These are phyloP conservation scores for Lithophane socia DNA, from an alignment of 2,888 invertebrate genomes.

Conservation along the genomic window DNA sequence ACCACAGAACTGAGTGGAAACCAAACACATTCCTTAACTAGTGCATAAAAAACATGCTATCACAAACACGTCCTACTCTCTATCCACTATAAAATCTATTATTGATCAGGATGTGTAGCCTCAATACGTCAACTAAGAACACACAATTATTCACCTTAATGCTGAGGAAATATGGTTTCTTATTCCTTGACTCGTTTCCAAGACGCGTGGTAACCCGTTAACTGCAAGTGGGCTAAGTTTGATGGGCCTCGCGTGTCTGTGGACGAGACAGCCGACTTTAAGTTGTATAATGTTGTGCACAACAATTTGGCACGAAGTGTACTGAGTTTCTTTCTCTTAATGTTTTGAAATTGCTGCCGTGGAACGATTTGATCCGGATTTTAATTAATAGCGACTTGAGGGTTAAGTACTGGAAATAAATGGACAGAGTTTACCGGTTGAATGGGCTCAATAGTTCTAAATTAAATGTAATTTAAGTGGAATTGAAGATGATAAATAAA, in stretches of 20 bases:
- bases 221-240: conserved; percentile 71
- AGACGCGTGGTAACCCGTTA: conserved; percentile 66
- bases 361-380: conserved; percentile 47
- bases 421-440: conserved; percentile 46
- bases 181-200: not conserved
- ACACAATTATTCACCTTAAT: conserved; percentile 5
- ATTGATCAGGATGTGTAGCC: conserved; percentile 65
- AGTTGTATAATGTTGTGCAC: conserved; percentile 58
- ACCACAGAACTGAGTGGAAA: conserved; percentile 16
- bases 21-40: conserved; percentile 28
- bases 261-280: conserved; percentile 69
- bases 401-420: conserved; percentile 48
- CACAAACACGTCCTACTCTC: conserved; percentile 54
- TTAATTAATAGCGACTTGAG: conserved; percentile 52
- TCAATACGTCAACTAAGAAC: conserved; percentile 40
- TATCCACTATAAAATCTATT: conserved; percentile 66
- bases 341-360: conserved; percentile 31
- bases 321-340: conserved; percentile 37
- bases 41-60: conserved; percentile 43
- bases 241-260: conserved; percentile 72
- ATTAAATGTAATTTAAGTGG: conserved; percentile 52
- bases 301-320: conserved; percentile 59
- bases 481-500: conserved; percentile 37
- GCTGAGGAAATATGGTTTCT: rapidly evolving
- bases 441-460: conserved; percentile 46